Percentiles rank a stretch among this genome's conserved stretches.
Conservation (phyloP, 2,888 invertebrate species). For the Drosophila birchii region DNA sequence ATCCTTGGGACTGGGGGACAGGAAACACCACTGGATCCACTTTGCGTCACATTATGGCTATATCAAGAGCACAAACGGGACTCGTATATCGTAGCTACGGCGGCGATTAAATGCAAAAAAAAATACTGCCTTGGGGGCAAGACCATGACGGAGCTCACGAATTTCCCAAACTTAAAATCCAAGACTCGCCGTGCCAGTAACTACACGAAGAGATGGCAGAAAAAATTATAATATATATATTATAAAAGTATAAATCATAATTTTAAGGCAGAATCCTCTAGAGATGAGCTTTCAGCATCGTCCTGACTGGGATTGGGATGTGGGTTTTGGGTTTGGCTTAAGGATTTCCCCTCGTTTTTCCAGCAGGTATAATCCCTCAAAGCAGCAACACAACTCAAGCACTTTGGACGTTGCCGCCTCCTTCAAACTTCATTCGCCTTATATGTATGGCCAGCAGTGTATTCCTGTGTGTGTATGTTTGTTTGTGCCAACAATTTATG, state of each 20-base stretch:
- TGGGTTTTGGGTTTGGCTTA: constrained; percentile 40
- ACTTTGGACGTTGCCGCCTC: constrained; percentile 40
- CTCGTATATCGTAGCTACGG: constrained; percentile 50
- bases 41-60: constrained; percentile 72
- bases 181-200: constrained; percentile 58
- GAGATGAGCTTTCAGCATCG: constrained; percentile 75
- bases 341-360: constrained; percentile 23
- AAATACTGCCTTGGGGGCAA: constrained; percentile 41
- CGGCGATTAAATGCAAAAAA: constrained; percentile 57
- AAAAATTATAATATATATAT: constrained; percentile 62
- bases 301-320: constrained; percentile 32
- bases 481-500: constrained; percentile 68
- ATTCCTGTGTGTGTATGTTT: constrained; percentile 30
- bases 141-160: constrained; percentile 34
- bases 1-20: constrained; percentile 49
- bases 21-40: constrained; percentile 43
- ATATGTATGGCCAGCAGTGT: constrained; percentile 32
- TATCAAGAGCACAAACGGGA: constrained; percentile 75
- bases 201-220: constrained; percentile 36
- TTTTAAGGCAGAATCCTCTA: constrained; percentile 72
- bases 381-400: constrained; percentile 67
- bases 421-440: constrained; percentile 29
- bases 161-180: constrained; percentile 46
- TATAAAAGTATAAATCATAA: constrained; percentile 76
- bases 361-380: constrained; percentile 74